A percentile compares a stretch with the other conserved stretches of the same genome.
Conservation (phyloP, 2,113 vertebrate genomes). For the Todiramphus saurophagus region DNA sequence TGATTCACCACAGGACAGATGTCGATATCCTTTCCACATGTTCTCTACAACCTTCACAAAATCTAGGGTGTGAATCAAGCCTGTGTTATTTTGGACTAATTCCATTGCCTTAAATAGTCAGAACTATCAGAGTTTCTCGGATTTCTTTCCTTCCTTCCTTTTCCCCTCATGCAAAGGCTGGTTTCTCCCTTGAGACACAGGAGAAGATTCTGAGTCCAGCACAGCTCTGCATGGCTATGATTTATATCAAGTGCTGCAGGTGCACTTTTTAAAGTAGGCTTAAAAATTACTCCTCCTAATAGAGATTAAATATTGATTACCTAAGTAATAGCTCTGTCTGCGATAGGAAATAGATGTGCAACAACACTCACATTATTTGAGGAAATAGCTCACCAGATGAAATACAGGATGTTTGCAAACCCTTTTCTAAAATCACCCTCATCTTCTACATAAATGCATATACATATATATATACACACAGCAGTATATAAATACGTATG, state of each 20-base stretch:
- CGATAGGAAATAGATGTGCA: constrained; percentile 3
- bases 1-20: not conserved
- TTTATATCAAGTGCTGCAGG: constrained; percentile 34
- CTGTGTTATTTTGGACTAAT: not conserved
- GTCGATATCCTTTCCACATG: not conserved
- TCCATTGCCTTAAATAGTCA: not conserved
- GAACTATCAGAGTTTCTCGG: not conserved
- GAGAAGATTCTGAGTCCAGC: not conserved
- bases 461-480: not conserved
- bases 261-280: not conserved
- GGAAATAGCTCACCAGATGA: not conserved
- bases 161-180: not conserved
- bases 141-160: not conserved
- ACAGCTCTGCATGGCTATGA: not conserved
- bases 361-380: not conserved
- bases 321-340: constrained; percentile 56
- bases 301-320: constrained; percentile 64
- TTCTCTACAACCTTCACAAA: not conserved
- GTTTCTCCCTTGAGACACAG: not conserved
- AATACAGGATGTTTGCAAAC: not conserved
- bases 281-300: constrained; percentile 42
- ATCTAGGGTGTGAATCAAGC: not conserved
- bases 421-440: not conserved
- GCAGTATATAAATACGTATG: too few relatives aligned
- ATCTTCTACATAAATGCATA: not conserved